These are phyloP conservation scores for Phrynosoma blainvillii DNA, from an alignment of 2,113 vertebrate species.

Conservation along the genomic window DNA sequence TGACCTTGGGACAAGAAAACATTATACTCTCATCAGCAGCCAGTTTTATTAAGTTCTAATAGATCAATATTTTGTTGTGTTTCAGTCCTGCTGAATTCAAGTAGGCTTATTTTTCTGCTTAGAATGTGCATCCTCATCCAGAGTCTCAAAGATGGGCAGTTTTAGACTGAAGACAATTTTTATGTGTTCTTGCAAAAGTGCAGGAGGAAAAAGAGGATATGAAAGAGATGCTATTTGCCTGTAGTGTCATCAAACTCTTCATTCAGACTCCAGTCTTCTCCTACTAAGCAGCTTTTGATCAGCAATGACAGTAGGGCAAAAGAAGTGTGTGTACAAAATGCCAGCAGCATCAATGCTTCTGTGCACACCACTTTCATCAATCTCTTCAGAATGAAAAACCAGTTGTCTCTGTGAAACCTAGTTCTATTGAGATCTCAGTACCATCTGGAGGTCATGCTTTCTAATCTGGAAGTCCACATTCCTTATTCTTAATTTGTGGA, in stretches of 20 bases:
- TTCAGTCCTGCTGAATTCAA: background rate
- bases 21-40: too few relatives aligned
- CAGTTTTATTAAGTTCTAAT: too few relatives aligned
- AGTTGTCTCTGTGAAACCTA: background rate
- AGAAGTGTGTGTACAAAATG: too few relatives aligned
- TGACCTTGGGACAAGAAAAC: too few relatives aligned
- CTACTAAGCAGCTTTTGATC: background rate
- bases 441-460: background rate
- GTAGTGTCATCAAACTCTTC: background rate
- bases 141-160: background rate
- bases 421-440: background rate
- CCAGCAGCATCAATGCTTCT: too few relatives aligned
- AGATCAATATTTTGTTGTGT: too few relatives aligned
- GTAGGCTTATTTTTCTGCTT: background rate
- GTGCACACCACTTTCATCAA: background rate
- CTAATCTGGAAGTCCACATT: background rate
- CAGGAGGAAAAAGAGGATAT: background rate
- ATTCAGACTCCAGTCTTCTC: background rate
- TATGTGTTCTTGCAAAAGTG: too few relatives aligned
- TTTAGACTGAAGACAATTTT: background rate
- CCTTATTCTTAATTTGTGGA: background rate
- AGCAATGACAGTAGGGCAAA: background rate
- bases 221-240: background rate
- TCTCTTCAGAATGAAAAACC: background rate
- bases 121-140: background rate